These are phyloP conservation scores for Haplochromis vanheusdeni DNA, from an alignment of 2,113 vertebrate species.

Conservation along the genomic window DNA sequence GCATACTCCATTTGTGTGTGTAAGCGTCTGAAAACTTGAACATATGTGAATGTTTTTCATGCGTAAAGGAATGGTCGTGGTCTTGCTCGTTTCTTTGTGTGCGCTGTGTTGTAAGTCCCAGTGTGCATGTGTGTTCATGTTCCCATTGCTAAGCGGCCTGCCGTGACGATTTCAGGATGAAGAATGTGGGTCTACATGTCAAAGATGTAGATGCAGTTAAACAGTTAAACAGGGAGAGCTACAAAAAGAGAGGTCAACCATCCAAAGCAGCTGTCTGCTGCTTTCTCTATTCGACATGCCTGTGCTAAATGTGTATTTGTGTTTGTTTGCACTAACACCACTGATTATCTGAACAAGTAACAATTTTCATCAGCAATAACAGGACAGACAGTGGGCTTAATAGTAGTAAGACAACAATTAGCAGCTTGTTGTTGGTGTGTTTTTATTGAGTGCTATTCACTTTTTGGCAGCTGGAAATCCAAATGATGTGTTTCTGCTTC, in stretches of 20 bases:
- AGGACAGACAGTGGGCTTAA: background rate
- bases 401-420: background rate
- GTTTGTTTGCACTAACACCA: background rate
- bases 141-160: background rate
- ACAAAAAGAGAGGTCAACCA: background rate
- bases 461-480: background rate
- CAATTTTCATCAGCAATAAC: background rate
- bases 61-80: background rate
- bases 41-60: conserved; percentile 22
- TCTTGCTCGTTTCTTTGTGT: background rate
- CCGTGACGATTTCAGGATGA: background rate
- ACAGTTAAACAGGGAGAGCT: background rate
- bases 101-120: background rate
- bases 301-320: background rate
- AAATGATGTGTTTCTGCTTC: background rate
- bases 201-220: conserved; percentile 10
- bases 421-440: background rate
- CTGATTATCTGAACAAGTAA: background rate
- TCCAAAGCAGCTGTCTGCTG: background rate
- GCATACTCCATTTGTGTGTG: background rate
- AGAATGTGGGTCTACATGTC: conserved; percentile 7
- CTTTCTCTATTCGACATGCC: accelerated
- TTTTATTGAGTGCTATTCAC: background rate
- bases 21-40: background rate
- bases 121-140: background rate